A percentile compares a stretch with the other conserved stretches of the same genome.
These are phyloP conservation scores for Cephus pygmeus DNA, from an alignment of 2,888 invertebrate species.

Conservation along the genomic window DNA sequence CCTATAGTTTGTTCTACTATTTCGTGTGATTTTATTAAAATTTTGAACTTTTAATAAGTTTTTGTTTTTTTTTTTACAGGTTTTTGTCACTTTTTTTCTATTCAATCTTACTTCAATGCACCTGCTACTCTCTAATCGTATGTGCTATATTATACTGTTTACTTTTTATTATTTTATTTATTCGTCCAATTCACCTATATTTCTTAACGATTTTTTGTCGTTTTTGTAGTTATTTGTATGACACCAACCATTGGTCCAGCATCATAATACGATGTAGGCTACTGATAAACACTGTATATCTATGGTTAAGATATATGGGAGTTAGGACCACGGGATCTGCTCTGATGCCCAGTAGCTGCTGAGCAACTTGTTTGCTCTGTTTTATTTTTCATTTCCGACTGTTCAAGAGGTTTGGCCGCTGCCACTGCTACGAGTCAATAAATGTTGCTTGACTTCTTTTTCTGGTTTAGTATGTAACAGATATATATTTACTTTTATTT, in stretches of 20 bases:
- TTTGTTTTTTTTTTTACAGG: too few species aligned
- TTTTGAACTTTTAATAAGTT: too few species aligned
- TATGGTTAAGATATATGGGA: background rate
- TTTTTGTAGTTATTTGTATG: background rate
- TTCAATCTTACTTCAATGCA: background rate
- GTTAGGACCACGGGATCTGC: background rate
- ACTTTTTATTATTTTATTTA: background rate
- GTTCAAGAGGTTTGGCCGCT: background rate
- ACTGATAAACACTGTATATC: background rate
- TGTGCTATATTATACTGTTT: background rate
- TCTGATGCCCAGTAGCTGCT: background rate
- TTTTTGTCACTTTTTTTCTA: background rate
- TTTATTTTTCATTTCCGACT: background rate
- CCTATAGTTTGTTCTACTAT: background rate
- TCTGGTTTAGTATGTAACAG: background rate
- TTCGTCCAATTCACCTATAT: background rate
- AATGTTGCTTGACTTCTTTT: background rate
- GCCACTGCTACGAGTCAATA: background rate
- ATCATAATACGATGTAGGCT: background rate
- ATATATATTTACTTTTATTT: background rate
- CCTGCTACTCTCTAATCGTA: background rate
- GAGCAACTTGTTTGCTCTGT: conserved; percentile 2
- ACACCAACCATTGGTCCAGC: background rate
- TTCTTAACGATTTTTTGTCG: background rate
- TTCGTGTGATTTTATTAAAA: background rate